These are phyloP conservation scores for Hyperoplus lanceolatus DNA, from an alignment of 2,797 vertebrate genomes.

Conservation along the genomic window DNA sequence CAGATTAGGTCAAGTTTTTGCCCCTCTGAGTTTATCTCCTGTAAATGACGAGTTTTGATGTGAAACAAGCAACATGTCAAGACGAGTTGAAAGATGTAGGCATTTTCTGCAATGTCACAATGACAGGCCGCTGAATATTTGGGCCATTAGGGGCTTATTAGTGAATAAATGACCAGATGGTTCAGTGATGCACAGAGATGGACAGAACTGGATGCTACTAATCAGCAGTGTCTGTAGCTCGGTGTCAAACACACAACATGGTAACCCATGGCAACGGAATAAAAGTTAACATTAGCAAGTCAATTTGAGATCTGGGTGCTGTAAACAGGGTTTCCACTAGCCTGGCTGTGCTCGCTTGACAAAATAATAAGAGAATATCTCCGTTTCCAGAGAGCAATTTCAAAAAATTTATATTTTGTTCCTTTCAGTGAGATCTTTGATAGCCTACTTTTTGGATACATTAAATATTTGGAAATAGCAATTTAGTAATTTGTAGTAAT, in stretches of 20 bases:
- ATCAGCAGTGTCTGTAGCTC: conserved; percentile 99
- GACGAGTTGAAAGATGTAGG: conserved; percentile 99
- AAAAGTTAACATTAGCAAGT: conserved; percentile 99
- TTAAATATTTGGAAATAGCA: not conserved
- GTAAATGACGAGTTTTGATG: conserved; percentile 99
- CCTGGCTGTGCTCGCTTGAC: conserved; percentile 86
- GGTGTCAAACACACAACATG: conserved; percentile 99
- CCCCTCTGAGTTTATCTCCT: conserved; percentile 99
- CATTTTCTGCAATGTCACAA: conserved; percentile 99
- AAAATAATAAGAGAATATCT: conserved; percentile 63
- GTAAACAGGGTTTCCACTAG: conserved; percentile 95
- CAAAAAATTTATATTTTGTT: conserved; percentile 56
- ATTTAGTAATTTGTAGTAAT: conserved; percentile 3
- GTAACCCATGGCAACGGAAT: conserved; percentile 99
- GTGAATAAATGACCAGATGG: conserved; percentile 99
- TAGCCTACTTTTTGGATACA: conserved; percentile 2
- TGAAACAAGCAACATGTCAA: conserved; percentile 99
- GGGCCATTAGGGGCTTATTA: conserved; percentile 99
- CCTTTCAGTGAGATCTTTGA: conserved; percentile 31
- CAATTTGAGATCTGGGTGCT: conserved; percentile 98
- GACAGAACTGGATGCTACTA: conserved; percentile 99
- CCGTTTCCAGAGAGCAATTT: conserved; percentile 68
- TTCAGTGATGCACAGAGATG: conserved; percentile 99
- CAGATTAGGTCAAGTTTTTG: conserved; percentile 99
- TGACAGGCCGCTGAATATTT: conserved; percentile 99